phyloP scores from a whole-genome alignment of 2,797 vertebrate genomes.

The Myotis vivesi region DNA sequence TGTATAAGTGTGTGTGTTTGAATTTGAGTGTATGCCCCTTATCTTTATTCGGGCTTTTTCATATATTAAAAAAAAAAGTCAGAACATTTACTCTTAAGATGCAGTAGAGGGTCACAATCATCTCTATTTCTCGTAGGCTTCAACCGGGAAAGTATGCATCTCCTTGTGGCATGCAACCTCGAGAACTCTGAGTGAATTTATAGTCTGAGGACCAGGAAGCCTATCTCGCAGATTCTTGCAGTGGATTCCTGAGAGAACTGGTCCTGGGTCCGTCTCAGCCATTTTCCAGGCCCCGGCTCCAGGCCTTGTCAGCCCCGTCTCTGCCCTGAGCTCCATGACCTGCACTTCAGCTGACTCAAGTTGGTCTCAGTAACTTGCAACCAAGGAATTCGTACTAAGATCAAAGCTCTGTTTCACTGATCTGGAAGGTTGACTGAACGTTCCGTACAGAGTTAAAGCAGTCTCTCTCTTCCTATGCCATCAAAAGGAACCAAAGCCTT shows the following conservation, averaged over 20 bases:
- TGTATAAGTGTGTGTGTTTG: not conserved
- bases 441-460: not conserved
- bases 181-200: not conserved
- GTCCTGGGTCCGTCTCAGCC: not conserved
- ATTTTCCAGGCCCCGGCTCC: not conserved
- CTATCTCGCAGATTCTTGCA: not conserved
- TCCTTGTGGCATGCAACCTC: not conserved
- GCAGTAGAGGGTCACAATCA: not conserved
- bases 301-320: not conserved
- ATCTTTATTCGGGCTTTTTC: conserved; percentile 45
- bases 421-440: not conserved
- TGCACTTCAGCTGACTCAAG: not conserved
- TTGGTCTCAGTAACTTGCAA: not conserved
- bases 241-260: not conserved
- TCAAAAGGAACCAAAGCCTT: not conserved
- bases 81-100: not conserved
- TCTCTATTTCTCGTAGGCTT: not conserved
- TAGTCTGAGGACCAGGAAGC: not conserved
- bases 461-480: not conserved
- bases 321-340: not conserved
- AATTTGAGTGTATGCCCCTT: not conserved
- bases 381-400: not conserved
- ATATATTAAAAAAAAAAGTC: not conserved
- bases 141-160: not conserved
- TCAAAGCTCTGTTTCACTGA: not conserved